These are phyloP conservation scores for Coendou prehensilis DNA, from an alignment of 2,797 vertebrate species.

Conservation along the genomic window DNA sequence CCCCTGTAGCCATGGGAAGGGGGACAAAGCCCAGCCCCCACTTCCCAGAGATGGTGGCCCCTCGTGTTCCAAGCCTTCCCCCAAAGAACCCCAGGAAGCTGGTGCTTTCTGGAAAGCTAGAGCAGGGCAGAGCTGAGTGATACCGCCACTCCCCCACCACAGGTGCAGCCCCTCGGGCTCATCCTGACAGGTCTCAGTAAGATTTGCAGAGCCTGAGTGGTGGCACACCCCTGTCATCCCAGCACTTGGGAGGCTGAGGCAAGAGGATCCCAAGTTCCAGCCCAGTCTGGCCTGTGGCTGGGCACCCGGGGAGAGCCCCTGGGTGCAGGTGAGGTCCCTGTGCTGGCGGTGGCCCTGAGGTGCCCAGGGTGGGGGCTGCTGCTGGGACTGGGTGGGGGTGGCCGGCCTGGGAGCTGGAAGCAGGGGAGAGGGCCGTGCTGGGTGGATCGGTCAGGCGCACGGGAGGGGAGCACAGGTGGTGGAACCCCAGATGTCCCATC, in stretches of 20 bases:
- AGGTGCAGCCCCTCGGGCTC: neutral
- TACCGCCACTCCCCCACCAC: accelerated
- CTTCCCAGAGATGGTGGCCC: neutral
- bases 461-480: neutral
- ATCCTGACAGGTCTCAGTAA: neutral
- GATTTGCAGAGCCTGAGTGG: neutral
- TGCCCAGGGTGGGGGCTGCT: neutral
- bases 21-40: neutral
- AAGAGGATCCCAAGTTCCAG: neutral
- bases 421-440: neutral
- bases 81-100: neutral
- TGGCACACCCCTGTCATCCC: neutral
- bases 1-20: neutral
- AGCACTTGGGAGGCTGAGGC: neutral
- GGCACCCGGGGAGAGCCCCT: neutral
- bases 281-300: neutral
- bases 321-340: neutral
- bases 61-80: neutral
- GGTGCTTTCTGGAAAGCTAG: neutral
- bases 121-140: neutral
- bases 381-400: neutral
- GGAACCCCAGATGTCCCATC: neutral
- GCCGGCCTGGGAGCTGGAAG: neutral
- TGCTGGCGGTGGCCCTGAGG: neutral
- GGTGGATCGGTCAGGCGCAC: neutral